Percentiles rank a stretch among this genome's conserved stretches.
phyloP scores from a whole-genome alignment of 2,888 invertebrate genomes.

The Balanococcus diminutus region DNA sequence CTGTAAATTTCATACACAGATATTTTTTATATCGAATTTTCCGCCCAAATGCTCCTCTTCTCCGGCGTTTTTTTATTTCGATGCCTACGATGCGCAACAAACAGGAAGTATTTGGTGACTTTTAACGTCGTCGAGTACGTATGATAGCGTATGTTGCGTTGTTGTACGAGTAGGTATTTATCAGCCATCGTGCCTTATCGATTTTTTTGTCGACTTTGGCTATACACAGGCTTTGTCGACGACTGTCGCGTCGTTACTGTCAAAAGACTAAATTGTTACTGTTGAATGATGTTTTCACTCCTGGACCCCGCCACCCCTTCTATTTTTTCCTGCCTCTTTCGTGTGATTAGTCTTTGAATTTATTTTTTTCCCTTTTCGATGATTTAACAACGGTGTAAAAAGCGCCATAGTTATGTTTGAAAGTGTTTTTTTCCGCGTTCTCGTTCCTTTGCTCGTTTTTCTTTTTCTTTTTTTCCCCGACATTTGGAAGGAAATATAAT shows the following conservation, averaged over 20 bases:
- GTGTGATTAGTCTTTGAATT: slow-evolving; percentile 16
- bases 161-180: not conserved
- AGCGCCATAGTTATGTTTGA: not conserved
- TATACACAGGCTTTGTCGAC: not conserved
- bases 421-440: not conserved
- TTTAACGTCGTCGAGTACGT: slow-evolving; percentile 39
- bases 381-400: not conserved
- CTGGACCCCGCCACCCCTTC: not conserved
- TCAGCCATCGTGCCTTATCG: slow-evolving; percentile 16
- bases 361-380: not conserved
- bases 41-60: slow-evolving; percentile 35
- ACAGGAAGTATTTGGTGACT: not conserved
- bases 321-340: not conserved
- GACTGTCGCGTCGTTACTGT: not conserved
- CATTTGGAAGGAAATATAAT: not conserved
- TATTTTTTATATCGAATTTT: slow-evolving; percentile 39
- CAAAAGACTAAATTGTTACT: slow-evolving; percentile 41
- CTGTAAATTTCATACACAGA: too few species aligned
- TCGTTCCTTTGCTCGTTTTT: not conserved
- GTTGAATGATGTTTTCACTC: slow-evolving; percentile 1
- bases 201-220: not conserved
- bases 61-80: too few species aligned
- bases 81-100: not conserved
- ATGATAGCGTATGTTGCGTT: slow-evolving; percentile 12
- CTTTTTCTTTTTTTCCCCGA: not conserved